phyloP scores from a whole-genome alignment of 2,888 invertebrate species.

The Lysandra coridon region DNA sequence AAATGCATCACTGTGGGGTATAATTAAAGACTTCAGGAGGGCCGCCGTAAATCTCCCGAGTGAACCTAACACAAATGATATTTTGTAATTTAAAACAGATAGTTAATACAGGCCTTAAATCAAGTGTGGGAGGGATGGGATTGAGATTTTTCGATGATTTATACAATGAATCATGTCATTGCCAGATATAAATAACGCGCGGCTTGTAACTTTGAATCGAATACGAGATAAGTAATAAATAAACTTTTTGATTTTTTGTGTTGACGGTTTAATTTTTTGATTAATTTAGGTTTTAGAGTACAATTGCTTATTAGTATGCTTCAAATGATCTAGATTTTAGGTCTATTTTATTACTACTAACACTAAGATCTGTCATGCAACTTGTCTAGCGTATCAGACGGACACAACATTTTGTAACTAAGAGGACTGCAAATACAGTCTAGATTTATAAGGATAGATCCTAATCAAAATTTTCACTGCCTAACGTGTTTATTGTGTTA shows the following conservation, averaged over 20 bases:
- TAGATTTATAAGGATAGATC: too few species aligned
- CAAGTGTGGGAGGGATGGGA: constrained; percentile 47
- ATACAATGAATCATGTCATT: constrained; percentile 23
- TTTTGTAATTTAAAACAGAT: constrained; percentile 64
- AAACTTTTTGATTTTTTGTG: background rate
- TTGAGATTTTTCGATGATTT: constrained; percentile 27
- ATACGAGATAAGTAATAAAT: background rate
- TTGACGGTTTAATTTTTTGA: background rate
- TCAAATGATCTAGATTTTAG: background rate
- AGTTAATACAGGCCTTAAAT: constrained; percentile 59
- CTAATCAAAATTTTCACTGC: too few species aligned
- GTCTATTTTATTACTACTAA: background rate
- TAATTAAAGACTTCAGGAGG: constrained; percentile 40
- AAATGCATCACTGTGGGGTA: constrained; percentile 27
- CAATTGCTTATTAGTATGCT: background rate
- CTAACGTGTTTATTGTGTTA: background rate
- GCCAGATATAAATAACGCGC: constrained; percentile 3
- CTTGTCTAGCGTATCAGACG: too few species aligned
- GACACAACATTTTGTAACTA: too few species aligned
- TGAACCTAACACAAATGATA: constrained; percentile 56
- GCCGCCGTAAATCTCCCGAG: constrained; percentile 51
- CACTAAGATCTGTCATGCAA: too few species aligned
- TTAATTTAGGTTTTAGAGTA: background rate
- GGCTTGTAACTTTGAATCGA: constrained; percentile 1
- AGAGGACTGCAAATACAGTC: too few species aligned